These are phyloP conservation scores for Agapostemon virescens DNA, from an alignment of 2,888 invertebrate genomes.

Conservation along the genomic window DNA sequence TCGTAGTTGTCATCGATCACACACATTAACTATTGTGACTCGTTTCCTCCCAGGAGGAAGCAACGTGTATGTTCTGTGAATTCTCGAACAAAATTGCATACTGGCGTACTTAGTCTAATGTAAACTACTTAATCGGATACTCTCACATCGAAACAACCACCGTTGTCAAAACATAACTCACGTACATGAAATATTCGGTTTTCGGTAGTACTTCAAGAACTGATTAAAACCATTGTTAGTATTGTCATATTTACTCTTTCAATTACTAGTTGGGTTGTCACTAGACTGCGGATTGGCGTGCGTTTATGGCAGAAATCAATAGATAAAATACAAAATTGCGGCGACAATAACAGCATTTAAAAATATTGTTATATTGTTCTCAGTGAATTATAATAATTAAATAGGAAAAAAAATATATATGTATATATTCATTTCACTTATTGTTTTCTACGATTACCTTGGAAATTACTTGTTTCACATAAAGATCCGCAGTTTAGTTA, in stretches of 20 bases:
- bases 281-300: not conserved
- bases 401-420: too few species aligned
- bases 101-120: conserved; percentile 8
- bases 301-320: not conserved
- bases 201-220: not conserved
- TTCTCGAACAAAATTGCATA: not conserved
- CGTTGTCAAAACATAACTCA: not conserved
- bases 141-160: not conserved
- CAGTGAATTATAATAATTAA: not conserved
- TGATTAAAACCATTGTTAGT: conserved; percentile 1
- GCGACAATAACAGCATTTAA: not conserved
- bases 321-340: not conserved
- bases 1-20: not conserved
- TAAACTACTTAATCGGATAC: not conserved
- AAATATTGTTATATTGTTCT: not conserved
- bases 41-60: not conserved
- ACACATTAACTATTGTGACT: not conserved
- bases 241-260: not conserved
- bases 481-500: not conserved
- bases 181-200: not conserved
- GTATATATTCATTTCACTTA: not conserved
- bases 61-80: not conserved
- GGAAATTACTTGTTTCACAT: not conserved
- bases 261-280: not conserved
- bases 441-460: not conserved